Percentiles rank a stretch among this genome's conserved stretches.
phyloP scores from a whole-genome alignment of 2,113 vertebrate genomes.

The Tapirus terrestris region DNA sequence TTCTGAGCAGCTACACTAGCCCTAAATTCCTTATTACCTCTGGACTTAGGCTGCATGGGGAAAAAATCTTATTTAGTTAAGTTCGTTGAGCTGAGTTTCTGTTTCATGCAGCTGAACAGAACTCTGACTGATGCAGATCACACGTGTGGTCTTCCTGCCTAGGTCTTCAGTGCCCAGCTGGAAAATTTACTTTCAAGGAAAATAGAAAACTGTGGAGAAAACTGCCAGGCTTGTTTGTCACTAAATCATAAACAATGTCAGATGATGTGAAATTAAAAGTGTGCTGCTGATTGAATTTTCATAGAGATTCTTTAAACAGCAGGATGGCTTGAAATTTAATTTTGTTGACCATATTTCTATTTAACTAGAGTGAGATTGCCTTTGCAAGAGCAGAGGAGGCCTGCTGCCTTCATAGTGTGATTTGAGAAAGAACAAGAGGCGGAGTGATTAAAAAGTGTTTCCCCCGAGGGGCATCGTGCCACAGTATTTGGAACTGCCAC shows the following conservation, averaged over 20 bases:
- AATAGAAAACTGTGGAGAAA: background rate
- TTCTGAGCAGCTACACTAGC: background rate
- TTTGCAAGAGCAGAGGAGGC: background rate
- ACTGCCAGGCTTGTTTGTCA: background rate
- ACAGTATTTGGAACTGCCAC: background rate
- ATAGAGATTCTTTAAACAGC: conserved; percentile 52
- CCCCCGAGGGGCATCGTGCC: background rate
- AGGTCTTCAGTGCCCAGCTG: background rate
- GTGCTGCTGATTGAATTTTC: conserved; percentile 11
- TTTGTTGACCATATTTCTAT: conserved; percentile 51
- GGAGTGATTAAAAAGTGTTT: conserved; percentile 9
- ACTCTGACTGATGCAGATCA: background rate
- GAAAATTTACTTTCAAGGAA: conserved; percentile 55
- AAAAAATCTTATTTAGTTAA: background rate
- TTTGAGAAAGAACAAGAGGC: background rate
- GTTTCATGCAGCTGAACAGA: background rate
- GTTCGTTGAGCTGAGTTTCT: background rate
- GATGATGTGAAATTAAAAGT: conserved; percentile 60
- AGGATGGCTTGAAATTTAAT: conserved; percentile 47
- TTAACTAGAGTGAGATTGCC: background rate
- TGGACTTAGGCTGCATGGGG: background rate
- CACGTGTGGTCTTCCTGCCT: background rate
- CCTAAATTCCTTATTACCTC: background rate
- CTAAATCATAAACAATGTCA: background rate
- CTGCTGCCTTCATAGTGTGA: background rate